phyloP scores from a whole-genome alignment of 2,888 invertebrate genomes.

The Eupithecia inturbata region DNA sequence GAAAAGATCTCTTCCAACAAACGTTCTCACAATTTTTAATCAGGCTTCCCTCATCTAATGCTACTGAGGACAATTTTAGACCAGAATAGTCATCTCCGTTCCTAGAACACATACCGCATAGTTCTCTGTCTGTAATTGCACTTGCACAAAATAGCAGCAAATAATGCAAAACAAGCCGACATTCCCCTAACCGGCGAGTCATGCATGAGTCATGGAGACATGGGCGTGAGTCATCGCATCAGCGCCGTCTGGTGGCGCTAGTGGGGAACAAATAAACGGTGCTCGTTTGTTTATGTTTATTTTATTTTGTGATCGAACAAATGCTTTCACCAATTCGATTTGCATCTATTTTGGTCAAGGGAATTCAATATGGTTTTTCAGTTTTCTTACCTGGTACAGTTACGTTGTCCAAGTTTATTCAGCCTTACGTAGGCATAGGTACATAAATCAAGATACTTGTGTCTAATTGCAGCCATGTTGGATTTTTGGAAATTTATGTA shows the following conservation, averaged over 20 bases:
- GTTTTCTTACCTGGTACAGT: too few species aligned
- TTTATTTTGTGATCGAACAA: background rate
- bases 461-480: background rate
- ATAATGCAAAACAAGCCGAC: conserved; percentile 48
- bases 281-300: background rate
- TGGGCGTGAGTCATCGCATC: conserved; percentile 51
- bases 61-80: background rate
- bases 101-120: conserved; percentile 15
- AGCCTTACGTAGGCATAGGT: too few species aligned
- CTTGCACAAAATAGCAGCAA: conserved; percentile 43
- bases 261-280: background rate
- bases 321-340: background rate
- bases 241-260: conserved; percentile 14
- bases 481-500: too few species aligned
- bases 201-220: conserved; percentile 62
- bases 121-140: conserved; percentile 43
- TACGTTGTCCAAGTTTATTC: too few species aligned
- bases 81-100: conserved; percentile 12
- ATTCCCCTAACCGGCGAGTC: conserved; percentile 51
- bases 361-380: background rate
- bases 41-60: background rate
- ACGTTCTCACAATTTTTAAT: too few species aligned
- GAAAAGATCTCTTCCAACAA: too few species aligned
- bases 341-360: background rate
- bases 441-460: background rate